Conservation (phyloP, 2,797 vertebrate species). For the Labeo calbasu region DNA sequence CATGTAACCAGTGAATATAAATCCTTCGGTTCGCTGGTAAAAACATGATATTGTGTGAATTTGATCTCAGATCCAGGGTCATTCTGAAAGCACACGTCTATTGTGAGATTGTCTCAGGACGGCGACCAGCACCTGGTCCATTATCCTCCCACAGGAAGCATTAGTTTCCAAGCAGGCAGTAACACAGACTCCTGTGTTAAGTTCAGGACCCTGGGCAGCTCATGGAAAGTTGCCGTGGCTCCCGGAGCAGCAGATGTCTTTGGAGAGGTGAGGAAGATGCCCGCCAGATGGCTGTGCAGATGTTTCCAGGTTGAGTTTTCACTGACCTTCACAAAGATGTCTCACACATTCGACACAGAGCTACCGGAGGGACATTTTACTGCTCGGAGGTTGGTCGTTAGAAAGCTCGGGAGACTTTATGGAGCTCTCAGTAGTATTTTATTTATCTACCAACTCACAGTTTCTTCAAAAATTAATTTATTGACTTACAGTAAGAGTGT, state of each 20-base stretch:
- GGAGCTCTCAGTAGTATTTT: not conserved
- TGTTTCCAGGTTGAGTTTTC: slow-evolving; percentile 35
- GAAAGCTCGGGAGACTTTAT: not conserved
- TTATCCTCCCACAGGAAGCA: slow-evolving; percentile 17
- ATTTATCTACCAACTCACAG: not conserved
- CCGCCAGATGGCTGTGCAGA: slow-evolving; percentile 25
- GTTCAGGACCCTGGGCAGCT: slow-evolving; percentile 51
- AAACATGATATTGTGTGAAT: not conserved
- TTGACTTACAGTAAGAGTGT: not conserved
- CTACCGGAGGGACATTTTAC: not conserved
- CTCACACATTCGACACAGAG: not conserved
- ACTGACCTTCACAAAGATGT: slow-evolving; percentile 41
- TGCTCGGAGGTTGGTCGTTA: not conserved
- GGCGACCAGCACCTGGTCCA: slow-evolving; percentile 18
- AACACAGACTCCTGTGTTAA: slow-evolving; percentile 35
- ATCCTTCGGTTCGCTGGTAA: not conserved
- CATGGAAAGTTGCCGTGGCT: slow-evolving; percentile 17
- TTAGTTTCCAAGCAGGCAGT: slow-evolving; percentile 31
- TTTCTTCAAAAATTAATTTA: not conserved
- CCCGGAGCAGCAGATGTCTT: slow-evolving; percentile 36
- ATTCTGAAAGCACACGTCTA: not conserved
- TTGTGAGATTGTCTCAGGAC: slow-evolving; percentile 1
- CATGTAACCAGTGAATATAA: not conserved
- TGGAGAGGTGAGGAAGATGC: slow-evolving; percentile 9
- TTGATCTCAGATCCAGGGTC: not conserved